Conservation (phyloP, 2,113 vertebrate genomes). For the Craseonycteris thonglongyai region DNA sequence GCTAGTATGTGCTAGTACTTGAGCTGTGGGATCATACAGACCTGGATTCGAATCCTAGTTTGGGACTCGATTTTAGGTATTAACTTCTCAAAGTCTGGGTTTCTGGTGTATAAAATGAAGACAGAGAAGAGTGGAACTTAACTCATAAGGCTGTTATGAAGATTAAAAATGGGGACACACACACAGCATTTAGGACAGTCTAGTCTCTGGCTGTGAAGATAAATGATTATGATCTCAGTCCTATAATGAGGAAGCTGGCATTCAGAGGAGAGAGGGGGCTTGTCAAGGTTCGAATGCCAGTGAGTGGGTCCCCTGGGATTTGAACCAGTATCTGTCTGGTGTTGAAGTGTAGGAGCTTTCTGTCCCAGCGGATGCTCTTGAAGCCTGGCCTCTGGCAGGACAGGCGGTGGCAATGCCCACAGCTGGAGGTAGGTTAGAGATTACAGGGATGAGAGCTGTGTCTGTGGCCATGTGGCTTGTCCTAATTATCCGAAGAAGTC, state of each 20-base stretch:
- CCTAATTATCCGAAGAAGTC: not conserved
- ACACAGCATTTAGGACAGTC: not conserved
- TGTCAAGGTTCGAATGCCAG: not conserved
- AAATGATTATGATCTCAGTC: not conserved
- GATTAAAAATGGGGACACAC: not conserved
- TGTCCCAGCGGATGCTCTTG: not conserved
- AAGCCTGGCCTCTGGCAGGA: not conserved
- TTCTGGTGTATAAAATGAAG: not conserved
- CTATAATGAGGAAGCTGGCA: not conserved
- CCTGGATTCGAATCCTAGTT: not conserved
- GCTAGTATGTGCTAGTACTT: not conserved
- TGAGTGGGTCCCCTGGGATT: not conserved
- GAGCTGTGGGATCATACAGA: not conserved
- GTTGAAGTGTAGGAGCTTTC: not conserved
- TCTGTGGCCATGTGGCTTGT: fast-evolving
- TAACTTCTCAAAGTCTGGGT: not conserved
- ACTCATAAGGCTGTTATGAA: not conserved
- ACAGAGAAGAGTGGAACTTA: not conserved
- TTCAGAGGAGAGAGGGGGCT: not conserved
- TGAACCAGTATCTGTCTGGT: not conserved
- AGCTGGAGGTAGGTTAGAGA: not conserved
- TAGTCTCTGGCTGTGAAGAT: not conserved
- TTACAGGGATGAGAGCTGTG: not conserved
- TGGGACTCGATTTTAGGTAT: not conserved
- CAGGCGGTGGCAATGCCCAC: not conserved